Evolutionary conservation across 2,797 vertebrate species (phyloP), one percentile per base, ranked within the genome.

Genomic region (Gymnothorax reevesii): DNA sequence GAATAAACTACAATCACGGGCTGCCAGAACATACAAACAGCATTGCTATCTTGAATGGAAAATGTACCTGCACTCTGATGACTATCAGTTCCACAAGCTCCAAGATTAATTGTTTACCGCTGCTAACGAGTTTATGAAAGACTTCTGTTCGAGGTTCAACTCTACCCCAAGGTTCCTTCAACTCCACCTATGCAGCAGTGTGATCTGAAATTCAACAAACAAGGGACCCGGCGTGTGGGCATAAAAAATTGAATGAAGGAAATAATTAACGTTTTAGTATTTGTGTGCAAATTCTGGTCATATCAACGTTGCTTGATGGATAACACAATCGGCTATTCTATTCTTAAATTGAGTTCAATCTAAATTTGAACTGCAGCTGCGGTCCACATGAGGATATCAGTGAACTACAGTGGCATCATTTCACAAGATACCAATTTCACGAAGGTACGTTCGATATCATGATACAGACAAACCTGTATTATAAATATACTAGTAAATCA

Each of bases 51-150:
- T 42, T 75, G 33, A 2, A 79, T 79, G 49, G 10, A 79, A 79
- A 52, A 52, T 79, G 75, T 79, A 79, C 75, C 42, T 52, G 17
- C 75, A 7, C 17, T 20, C 6, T 54, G 17, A 55, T 54, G 55
- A 22, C 52, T 80, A 49, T 66, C 17, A 73, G 25, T 69, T 71
- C 6, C 10, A 22, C 77, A 55, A 20, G 49, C 75, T 54, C 33
- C 6, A 12, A 33, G 27, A 25, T 75, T 22, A 80, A 20, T 22
- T 55, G 55, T 54, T 55, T 22, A 9, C 9, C 17, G 3, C 49
- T 20, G 73, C 13, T 49, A 77, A 80, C 20, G 77, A 49, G n/a
- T 80, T 80, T 55, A 55, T 80, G 77, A 80, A 80, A 54, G 77
- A 52, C 77, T 80, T 49, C 49, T 2, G 55, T 55, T 22, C 54